Percentiles rank a stretch among this genome's conserved stretches.
These are phyloP conservation scores for Orbicella faveolata DNA, from an alignment of 64 coral and sea anemone genomes.

Conservation along the genomic window DNA sequence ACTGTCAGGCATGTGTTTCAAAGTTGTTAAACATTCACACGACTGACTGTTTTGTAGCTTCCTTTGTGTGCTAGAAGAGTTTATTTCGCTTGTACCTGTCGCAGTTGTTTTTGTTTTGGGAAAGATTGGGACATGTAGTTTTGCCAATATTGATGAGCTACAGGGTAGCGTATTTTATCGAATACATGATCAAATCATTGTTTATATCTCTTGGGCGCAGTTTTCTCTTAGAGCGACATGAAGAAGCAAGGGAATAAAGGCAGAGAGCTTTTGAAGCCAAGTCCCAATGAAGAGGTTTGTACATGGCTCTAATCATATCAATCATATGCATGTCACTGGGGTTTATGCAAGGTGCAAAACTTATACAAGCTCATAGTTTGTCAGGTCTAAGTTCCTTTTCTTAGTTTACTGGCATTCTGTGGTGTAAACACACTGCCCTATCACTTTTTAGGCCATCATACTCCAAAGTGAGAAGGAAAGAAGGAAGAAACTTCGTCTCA, in stretches of 20 bases:
- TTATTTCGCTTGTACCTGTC: background rate
- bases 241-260: constrained; percentile 21
- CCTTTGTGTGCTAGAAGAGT: background rate
- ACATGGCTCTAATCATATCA: too few species aligned
- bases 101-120: constrained; percentile 1
- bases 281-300: constrained; percentile 59
- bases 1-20: background rate
- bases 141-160: background rate
- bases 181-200: constrained; percentile 14
- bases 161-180: background rate
- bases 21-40: background rate
- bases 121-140: background rate
- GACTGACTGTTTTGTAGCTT: too few species aligned
- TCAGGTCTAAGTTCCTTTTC: too few species aligned
- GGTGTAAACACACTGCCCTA: background rate
- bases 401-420: too few species aligned
- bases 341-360: too few species aligned
- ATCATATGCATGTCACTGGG: too few species aligned
- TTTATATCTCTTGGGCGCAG: background rate
- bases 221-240: background rate
- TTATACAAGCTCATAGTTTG: too few species aligned
- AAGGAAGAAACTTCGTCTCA: constrained; percentile 54
- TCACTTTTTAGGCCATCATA: constrained; percentile 35
- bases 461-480: constrained; percentile 51
- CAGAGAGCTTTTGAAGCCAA: constrained; percentile 42